Percentiles rank a stretch among this genome's conserved stretches.
These are phyloP conservation scores for Leucoraja ocellata DNA, from an alignment of 2,797 vertebrate genomes.

Conservation along the genomic window DNA sequence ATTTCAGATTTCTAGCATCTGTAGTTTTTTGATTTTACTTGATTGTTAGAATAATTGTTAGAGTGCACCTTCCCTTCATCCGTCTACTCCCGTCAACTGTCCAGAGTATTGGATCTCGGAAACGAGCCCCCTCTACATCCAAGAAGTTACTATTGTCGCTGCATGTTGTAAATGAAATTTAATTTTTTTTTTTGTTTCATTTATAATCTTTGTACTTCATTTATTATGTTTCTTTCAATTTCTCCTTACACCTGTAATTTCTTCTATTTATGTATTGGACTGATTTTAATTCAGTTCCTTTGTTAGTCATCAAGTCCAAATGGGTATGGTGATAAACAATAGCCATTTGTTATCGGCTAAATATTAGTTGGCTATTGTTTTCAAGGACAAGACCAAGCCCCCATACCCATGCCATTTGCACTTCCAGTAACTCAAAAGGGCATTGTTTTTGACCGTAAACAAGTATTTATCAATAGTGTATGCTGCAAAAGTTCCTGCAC, in stretches of 20 bases:
- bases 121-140: not conserved
- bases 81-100: no score
- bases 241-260: not conserved
- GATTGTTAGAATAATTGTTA: not conserved
- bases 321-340: not conserved
- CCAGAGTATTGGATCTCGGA: no score
- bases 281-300: constrained; percentile 8
- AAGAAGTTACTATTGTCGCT: not conserved
- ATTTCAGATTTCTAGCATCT: no score
- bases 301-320: not conserved
- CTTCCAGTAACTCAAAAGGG: not conserved
- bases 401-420: not conserved
- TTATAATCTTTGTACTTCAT: not conserved
- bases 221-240: not conserved
- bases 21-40: not conserved
- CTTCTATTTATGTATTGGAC: not conserved
- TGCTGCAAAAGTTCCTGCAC: not conserved
- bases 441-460: not conserved
- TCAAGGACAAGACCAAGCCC: no score
- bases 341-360: no score
- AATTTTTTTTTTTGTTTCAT: not conserved
- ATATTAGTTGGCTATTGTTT: no score
- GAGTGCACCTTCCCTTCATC: not conserved
- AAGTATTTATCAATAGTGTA: not conserved
- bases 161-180: not conserved